Evolutionary conservation across 2,888 invertebrate species (phyloP), one percentile per base, ranked within the genome.

Genomic region (Gastrophysa polygoni): DNA sequence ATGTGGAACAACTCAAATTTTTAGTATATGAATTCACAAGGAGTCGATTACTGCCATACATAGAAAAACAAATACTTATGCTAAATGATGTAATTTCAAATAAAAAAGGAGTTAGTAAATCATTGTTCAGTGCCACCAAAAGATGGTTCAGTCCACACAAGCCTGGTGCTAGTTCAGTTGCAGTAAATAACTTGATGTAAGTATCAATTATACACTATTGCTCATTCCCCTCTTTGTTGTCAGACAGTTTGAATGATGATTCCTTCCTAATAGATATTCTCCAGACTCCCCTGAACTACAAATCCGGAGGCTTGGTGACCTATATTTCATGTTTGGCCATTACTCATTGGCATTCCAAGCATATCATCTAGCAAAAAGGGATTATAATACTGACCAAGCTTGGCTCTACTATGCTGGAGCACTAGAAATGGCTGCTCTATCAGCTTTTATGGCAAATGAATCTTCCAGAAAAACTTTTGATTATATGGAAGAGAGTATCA

Each of bases 321-420:
- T 99, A 6, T 95, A 96, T 82, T 98, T 99, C 81, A 90, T 98
- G 87, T 96, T 98, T 81, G 94, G 96, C 2, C 91, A 96, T 77
- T 97, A 97, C 83, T 89, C 91, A 68, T 86, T 93, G 69, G 96
- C 98, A 6, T 97, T 94, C 82, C 93, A 95, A 79, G 89, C 93
- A 0, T 99, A 98, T 83, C 96, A 98, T 82, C 90, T 92, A 44
- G 95, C 96, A n/a, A 98, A 98, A 82, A 88, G 96, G 56, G 99
- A 99, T 80, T 98, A 98, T 80, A 93, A 93, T 77, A 92, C 92
- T 1, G 98, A 99, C 80, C 94, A 96, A 70, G 98, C 98, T 0
- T 98, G 97, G 97, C 86, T 97, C 24, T 94, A 98, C 80, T 97
- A 93, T 81, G 97, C 98, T 0, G 96, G 98, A 8, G 96, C 98